A percentile compares a stretch with the other conserved stretches of the same genome.
phyloP scores from a whole-genome alignment of 2,888 invertebrate genomes.

The Hololepta plana region DNA sequence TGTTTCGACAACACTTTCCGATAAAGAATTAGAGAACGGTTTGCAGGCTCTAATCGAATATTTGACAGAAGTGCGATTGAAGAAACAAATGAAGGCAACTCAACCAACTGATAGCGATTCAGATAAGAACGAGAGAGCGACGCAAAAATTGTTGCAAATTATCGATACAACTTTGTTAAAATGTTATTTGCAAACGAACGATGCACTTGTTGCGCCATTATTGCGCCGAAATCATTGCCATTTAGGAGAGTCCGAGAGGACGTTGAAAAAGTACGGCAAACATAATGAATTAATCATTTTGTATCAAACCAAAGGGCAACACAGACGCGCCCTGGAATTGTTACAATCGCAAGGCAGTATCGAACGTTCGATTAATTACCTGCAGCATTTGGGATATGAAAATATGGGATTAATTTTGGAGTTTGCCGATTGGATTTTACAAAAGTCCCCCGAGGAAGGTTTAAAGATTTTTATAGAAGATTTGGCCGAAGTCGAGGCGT shows the following conservation, averaged over 20 bases:
- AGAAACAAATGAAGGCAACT: conserved; percentile 28
- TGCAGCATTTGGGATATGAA: conserved; percentile 61
- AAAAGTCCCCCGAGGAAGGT: conserved; percentile 74
- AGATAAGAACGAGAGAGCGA: conserved; percentile 33
- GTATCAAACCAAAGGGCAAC: conserved; percentile 87
- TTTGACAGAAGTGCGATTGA: conserved; percentile 56
- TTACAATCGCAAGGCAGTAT: conserved; percentile 66
- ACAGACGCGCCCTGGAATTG: conserved; percentile 78
- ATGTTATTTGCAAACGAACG: conserved; percentile 94
- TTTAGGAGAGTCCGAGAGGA: conserved; percentile 82
- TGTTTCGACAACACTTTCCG: conserved; percentile 42
- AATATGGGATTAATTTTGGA: conserved; percentile 71
- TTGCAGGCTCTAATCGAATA: conserved; percentile 78
- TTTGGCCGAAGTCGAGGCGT: conserved; percentile 67
- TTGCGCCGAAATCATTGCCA: conserved; percentile 85
- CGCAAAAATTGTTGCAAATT: conserved; percentile 49
- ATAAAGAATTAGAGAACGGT: conserved; percentile 74
- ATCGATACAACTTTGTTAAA: conserved; percentile 95
- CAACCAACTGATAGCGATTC: conserved; percentile 17
- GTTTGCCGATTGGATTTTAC: conserved; percentile 85
- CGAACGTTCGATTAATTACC: conserved; percentile 73
- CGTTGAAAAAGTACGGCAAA: conserved; percentile 71
- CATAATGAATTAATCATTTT: conserved; percentile 86
- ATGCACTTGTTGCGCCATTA: conserved; percentile 81
- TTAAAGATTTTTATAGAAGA: conserved; percentile 77